Evolutionary conservation across 2,797 vertebrate species (phyloP).

Genomic region (Gymnoscopelus microlampas): DNA sequence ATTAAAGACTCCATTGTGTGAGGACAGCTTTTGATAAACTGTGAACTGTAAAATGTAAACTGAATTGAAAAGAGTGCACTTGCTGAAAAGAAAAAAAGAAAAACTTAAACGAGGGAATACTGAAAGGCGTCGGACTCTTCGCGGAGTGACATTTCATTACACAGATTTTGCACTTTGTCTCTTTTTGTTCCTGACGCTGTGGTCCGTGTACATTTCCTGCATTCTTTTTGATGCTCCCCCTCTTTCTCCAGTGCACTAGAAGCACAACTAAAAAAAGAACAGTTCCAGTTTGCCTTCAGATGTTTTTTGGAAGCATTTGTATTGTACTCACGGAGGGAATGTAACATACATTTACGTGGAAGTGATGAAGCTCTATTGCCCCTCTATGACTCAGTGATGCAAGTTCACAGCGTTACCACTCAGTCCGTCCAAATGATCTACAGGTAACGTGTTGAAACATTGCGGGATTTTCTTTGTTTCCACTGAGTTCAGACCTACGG

Average conservation of each 20-base stretch:
- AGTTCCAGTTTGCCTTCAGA: conserved; percentile 66
- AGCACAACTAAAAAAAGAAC: conserved; percentile 39
- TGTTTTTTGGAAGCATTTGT: conserved; percentile 49
- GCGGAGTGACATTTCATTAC: conserved; percentile 62
- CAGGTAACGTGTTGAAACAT: conserved; percentile 57
- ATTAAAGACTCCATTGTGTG: conserved; percentile 98
- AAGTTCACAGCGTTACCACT: conserved; percentile 50
- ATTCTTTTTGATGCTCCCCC: conserved; percentile 48
- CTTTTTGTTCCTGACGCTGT: conserved; percentile 60
- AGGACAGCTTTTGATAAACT: conserved; percentile 50
- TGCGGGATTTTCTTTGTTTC: conserved; percentile 46
- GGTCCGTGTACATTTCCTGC: conserved; percentile 68
- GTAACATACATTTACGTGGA: conserved; percentile 36
- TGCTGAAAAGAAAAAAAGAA: conserved; percentile 53
- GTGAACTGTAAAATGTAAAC: conserved; percentile 50
- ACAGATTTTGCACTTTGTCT: conserved; percentile 79
- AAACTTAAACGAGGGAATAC: conserved; percentile 39
- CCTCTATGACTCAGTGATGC: conserved; percentile 24
- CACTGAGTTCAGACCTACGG: conserved; percentile 29
- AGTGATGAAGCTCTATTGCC: conserved; percentile 24
- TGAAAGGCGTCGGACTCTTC: conserved; percentile 57
- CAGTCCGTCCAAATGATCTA: conserved; percentile 67
- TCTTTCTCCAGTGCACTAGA: conserved; percentile 59
- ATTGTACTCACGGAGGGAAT: conserved; percentile 54
- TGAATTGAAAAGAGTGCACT: conserved; percentile 56